A percentile compares a stretch with the other conserved stretches of the same genome.
These are phyloP conservation scores for Erythrocercus mccallii DNA, from an alignment of 2,113 vertebrate species.

Conservation along the genomic window DNA sequence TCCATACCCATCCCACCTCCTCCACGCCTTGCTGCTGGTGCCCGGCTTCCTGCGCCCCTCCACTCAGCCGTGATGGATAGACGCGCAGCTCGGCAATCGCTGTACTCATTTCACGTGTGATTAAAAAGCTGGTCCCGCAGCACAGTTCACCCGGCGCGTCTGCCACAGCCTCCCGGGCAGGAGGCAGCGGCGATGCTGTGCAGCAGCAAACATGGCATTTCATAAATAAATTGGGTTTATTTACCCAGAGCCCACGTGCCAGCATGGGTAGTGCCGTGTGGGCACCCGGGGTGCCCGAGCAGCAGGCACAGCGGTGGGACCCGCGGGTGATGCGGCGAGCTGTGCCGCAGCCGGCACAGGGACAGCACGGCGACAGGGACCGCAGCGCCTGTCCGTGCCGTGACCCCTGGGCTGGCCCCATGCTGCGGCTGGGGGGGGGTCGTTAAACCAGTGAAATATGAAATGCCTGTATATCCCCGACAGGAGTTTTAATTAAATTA, in stretches of 20 bases:
- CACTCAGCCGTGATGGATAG: not conserved
- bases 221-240: not conserved
- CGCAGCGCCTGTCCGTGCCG: not conserved
- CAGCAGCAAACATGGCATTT: not conserved
- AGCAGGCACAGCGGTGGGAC: not conserved
- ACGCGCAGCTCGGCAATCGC: not conserved
- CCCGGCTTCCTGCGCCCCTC: not conserved
- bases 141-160: not conserved
- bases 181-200: not conserved
- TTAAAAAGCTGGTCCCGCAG: not conserved
- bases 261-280: fast-evolving
- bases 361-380: not conserved
- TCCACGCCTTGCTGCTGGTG: not conserved
- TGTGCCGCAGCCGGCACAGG: not conserved
- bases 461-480: conserved; percentile 67
- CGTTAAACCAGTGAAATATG: conserved; percentile 76
- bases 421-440: not conserved
- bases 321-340: not conserved
- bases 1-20: not conserved
- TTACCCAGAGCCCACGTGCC: not conserved
- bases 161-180: not conserved
- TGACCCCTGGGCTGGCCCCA: not conserved
- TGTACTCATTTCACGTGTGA: not conserved
- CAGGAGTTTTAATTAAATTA: conserved; percentile 83
- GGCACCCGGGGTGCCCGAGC: not conserved